These are phyloP conservation scores for Dipodomys spectabilis DNA, from an alignment of 2,113 vertebrate species.

Conservation along the genomic window DNA sequence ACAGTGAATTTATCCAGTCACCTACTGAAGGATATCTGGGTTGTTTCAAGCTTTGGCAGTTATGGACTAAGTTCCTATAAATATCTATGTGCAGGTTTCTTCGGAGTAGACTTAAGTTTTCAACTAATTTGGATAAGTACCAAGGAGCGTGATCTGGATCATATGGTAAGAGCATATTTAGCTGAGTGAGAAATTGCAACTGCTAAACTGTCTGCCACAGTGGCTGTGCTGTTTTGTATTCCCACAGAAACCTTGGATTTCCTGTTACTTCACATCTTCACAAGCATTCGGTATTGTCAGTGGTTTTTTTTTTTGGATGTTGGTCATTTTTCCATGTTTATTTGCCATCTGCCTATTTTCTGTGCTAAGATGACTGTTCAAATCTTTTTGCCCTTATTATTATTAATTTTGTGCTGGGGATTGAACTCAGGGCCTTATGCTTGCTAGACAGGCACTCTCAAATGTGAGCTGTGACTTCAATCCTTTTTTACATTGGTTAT, in stretches of 20 bases:
- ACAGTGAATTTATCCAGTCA: neutral
- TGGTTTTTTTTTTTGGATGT: neutral
- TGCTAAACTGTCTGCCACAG: neutral
- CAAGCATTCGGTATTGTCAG: neutral
- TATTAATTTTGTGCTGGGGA: too few species aligned
- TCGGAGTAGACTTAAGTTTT: conserved; percentile 1
- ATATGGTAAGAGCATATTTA: conserved; percentile 42
- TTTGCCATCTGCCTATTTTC: neutral
- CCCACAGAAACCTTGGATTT: neutral
- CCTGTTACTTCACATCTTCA: neutral
- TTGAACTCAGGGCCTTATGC: too few species aligned
- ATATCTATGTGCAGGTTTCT: neutral
- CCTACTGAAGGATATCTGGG: neutral
- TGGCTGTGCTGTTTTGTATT: neutral
- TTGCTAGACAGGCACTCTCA: too few species aligned
- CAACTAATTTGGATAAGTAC: conserved; percentile 40
- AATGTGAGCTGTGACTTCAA: too few species aligned
- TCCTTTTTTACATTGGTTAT: too few species aligned
- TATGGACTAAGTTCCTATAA: conserved; percentile 13
- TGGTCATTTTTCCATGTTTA: neutral
- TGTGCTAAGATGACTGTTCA: neutral
- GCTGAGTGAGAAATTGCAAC: conserved; percentile 27
- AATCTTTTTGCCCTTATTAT: too few species aligned
- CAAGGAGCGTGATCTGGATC: neutral
- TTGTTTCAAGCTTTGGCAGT: conserved; percentile 12